These are phyloP conservation scores for Pseudococcus viburni DNA, from an alignment of 2,888 invertebrate genomes.

Conservation along the genomic window DNA sequence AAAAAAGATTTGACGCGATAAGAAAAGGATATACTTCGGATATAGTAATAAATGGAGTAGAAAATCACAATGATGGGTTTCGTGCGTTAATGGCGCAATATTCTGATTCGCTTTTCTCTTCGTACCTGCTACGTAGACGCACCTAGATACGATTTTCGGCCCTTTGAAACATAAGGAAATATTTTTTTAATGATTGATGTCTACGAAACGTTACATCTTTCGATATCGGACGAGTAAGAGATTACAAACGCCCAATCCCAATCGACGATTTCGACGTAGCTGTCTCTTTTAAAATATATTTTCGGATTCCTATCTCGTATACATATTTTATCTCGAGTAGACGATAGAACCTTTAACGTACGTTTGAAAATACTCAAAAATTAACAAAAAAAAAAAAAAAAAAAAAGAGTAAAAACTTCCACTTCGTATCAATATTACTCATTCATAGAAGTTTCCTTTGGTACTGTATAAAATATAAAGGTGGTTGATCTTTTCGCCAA, in stretches of 20 bases:
- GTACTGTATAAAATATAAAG: neutral
- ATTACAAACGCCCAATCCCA: neutral
- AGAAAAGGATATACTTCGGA: conserved; percentile 51
- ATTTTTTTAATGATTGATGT: conserved; percentile 17
- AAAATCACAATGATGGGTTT: conserved; percentile 53
- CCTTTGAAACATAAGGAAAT: conserved; percentile 4
- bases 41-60: conserved; percentile 54
- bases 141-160: neutral
- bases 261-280: neutral
- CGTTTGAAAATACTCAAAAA: neutral
- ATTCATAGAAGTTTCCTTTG: neutral
- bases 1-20: conserved; percentile 55
- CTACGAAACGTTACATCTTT: neutral
- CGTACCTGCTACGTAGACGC: neutral
- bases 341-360: neutral
- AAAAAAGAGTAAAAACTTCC: neutral
- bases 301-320: neutral
- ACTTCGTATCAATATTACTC: conserved; percentile 12
- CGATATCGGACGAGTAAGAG: neutral
- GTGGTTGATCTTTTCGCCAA: neutral
- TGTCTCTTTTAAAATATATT: neutral
- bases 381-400: neutral
- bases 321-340: neutral
- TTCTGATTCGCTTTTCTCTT: conserved; percentile 26
- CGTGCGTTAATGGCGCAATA: conserved; percentile 35